phyloP scores from a whole-genome alignment of 2,113 vertebrate genomes.

The Calidris pugnax region DNA sequence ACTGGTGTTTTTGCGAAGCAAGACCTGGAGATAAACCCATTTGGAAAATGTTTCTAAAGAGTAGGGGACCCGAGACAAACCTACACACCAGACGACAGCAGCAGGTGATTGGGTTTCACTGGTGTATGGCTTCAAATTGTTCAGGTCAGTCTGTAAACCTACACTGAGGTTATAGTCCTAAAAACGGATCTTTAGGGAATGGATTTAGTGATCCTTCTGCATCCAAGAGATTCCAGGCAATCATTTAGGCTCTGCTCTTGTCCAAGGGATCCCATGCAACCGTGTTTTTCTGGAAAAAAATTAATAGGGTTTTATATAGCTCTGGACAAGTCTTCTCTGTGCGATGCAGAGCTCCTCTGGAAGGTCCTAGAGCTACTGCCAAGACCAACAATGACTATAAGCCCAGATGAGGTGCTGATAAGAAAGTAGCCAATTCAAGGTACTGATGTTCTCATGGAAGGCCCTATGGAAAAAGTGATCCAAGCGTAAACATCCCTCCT shows the following conservation, averaged over 20 bases:
- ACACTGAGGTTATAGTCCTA: not conserved
- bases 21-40: not conserved
- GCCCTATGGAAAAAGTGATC: not conserved
- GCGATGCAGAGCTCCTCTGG: not conserved
- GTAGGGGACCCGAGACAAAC: not conserved
- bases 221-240: not conserved
- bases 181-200: not conserved
- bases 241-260: not conserved
- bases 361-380: not conserved
- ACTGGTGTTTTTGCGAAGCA: not conserved
- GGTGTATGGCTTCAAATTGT: not conserved
- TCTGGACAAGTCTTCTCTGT: not conserved
- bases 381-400: not conserved
- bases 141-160: not conserved
- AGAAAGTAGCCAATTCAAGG: not conserved
- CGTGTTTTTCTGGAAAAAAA: not conserved
- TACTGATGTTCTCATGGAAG: not conserved
- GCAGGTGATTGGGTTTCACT: not conserved
- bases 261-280: not conserved
- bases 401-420: not conserved
- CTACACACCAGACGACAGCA: fast-evolving
- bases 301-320: not conserved
- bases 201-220: not conserved
- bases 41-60: not conserved
- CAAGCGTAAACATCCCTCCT: not conserved